phyloP scores from a whole-genome alignment of 2,888 invertebrate genomes.

The Taphrorychus bicolor region DNA sequence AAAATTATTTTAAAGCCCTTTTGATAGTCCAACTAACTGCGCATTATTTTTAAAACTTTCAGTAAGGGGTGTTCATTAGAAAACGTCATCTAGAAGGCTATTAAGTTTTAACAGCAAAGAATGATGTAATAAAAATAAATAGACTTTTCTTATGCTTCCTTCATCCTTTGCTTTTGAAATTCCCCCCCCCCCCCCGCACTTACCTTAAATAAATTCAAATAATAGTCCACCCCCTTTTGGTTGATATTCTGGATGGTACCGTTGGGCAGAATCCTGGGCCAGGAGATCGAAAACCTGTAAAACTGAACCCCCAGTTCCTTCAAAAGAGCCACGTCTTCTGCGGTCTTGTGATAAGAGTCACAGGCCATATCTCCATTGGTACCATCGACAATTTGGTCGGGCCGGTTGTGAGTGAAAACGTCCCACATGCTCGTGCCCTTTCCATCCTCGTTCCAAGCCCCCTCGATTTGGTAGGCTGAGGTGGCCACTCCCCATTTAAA shows the following conservation, averaged over 20 bases:
- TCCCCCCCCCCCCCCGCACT: no score
- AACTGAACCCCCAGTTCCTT: conserved; percentile 63
- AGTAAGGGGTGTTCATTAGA: no score
- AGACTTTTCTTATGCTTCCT: no score
- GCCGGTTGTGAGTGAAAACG: background rate
- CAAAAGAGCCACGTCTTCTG: conserved; percentile 66
- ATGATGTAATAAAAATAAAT: no score
- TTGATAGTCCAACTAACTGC: background rate
- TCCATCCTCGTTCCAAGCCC: conserved; percentile 37
- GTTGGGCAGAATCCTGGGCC: conserved; percentile 15
- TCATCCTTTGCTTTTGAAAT: no score
- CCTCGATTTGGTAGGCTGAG: conserved; percentile 27
- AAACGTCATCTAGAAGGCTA: no score
- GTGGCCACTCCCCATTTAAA: conserved; percentile 23
- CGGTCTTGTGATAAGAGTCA: conserved; percentile 69
- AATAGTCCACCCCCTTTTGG: conserved; percentile 67
- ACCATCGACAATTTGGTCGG: background rate
- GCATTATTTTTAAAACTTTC: no score
- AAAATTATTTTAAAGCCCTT: background rate
- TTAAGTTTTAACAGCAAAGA: background rate
- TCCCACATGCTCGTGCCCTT: conserved; percentile 38
- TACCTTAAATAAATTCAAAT: conserved; percentile 42
- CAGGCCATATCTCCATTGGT: conserved; percentile 71
- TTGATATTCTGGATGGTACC: conserved; percentile 67
- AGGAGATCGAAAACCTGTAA: conserved; percentile 60